Evolutionary conservation across 2,888 invertebrate species (phyloP).

Genomic region (Pandemis cinnamomeana): DNA sequence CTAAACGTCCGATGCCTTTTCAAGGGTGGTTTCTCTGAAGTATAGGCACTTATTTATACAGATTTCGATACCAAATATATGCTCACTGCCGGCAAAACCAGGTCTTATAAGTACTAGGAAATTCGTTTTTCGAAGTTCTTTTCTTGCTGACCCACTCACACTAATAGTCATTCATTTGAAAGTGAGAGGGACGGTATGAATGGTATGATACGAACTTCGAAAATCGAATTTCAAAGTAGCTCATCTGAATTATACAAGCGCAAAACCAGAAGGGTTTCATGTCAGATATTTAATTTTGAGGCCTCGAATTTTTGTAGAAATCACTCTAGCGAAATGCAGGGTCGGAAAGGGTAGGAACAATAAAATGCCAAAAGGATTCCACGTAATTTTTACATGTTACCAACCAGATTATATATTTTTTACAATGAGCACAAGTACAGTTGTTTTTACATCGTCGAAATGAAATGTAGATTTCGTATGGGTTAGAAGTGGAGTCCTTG

Average conservation of each 20-base stretch:
- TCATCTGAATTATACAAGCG: conserved; percentile 51
- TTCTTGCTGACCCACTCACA: too few species aligned
- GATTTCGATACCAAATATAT: conserved; percentile 9
- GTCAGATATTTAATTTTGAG: conserved; percentile 47
- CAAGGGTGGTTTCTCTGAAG: conserved; percentile 60
- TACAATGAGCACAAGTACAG: conserved; percentile 23
- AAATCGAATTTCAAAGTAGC: too few species aligned
- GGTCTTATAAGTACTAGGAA: background rate
- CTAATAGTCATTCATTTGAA: too few species aligned
- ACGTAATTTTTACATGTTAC: conserved; percentile 52
- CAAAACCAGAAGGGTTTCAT: conserved; percentile 56
- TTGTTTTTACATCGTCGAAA: conserved; percentile 34
- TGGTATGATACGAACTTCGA: too few species aligned
- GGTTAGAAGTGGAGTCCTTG: conserved; percentile 57
- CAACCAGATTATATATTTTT: conserved; percentile 22
- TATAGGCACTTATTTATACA: conserved; percentile 38
- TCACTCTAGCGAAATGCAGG: conserved; percentile 71
- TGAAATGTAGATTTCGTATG: conserved; percentile 13
- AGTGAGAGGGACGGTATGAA: too few species aligned
- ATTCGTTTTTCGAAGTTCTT: too few species aligned
- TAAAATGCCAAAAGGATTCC: conserved; percentile 66
- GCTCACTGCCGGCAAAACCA: conserved; percentile 25
- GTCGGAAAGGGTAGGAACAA: conserved; percentile 57
- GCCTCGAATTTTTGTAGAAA: conserved; percentile 59
- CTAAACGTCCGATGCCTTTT: conserved; percentile 46